These are phyloP conservation scores for Diorhabda elongata DNA, from an alignment of 1,140 invertebrate species.

Conservation along the genomic window DNA sequence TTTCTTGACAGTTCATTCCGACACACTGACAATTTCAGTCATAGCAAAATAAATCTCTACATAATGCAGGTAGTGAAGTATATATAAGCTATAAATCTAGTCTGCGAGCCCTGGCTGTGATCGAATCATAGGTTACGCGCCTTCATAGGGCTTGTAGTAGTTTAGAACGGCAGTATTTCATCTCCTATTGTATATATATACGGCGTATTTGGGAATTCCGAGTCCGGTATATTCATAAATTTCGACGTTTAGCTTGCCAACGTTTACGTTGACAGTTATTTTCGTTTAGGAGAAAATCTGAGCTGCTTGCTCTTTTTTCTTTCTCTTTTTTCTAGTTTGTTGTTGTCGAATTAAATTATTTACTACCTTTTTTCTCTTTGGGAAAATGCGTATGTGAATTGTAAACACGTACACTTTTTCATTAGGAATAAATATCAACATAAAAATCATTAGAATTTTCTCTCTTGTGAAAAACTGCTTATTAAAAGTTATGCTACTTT, in stretches of 20 bases:
- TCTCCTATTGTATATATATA: slow-evolving; percentile 8
- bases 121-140: slow-evolving; percentile 14
- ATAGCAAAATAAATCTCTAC: slow-evolving; percentile 5
- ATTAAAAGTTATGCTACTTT: too few species aligned
- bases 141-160: slow-evolving; percentile 14
- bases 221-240: slow-evolving; percentile 9
- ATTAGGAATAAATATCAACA: too few species aligned
- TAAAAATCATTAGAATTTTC: too few species aligned
- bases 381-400: too few species aligned
- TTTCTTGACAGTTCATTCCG: background rate
- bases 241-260: background rate
- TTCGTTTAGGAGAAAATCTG: slow-evolving; percentile 4
- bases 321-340: background rate
- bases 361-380: background rate
- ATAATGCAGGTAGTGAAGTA: slow-evolving; percentile 14
- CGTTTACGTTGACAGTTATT: slow-evolving; percentile 5
- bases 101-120: slow-evolving; percentile 5
- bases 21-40: slow-evolving; percentile 1
- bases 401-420: too few species aligned
- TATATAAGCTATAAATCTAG: slow-evolving; percentile 10
- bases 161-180: slow-evolving; percentile 14
- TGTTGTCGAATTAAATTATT: background rate
- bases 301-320: background rate
- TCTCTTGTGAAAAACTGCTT: too few species aligned
- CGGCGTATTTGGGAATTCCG: slow-evolving; percentile 1